Conservation (phyloP, 2,888 invertebrate species). For the Thumatha senex region DNA sequence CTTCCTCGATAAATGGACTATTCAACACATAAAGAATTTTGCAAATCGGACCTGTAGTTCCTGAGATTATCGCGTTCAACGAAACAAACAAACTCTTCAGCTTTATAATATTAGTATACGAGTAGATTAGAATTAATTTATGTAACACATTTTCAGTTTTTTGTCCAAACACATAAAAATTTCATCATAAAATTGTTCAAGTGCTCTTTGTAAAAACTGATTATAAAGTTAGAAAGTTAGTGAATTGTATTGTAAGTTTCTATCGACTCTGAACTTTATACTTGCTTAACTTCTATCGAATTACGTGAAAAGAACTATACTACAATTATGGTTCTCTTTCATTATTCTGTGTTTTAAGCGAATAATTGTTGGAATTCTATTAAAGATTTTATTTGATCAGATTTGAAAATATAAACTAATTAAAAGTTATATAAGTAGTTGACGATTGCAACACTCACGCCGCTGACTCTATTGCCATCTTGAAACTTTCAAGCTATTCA, state of each 20-base stretch:
- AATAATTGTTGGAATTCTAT: slow-evolving; percentile 13
- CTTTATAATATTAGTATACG: too few species aligned
- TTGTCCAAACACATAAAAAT: slow-evolving; percentile 3
- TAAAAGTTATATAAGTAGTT: too few species aligned
- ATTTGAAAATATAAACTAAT: not conserved
- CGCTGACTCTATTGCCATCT: too few species aligned
- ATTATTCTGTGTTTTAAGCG: slow-evolving; percentile 21
- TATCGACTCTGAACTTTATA: slow-evolving; percentile 5
- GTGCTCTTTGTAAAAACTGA: slow-evolving; percentile 26
- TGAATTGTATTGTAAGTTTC: slow-evolving; percentile 31
- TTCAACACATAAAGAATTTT: too few species aligned
- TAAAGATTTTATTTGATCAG: not conserved
- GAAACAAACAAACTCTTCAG: too few species aligned
- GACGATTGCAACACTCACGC: too few species aligned
- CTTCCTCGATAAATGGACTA: too few species aligned
- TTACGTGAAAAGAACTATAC: not conserved
- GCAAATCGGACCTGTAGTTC: too few species aligned
- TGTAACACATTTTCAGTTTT: not conserved
- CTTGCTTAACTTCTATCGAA: not conserved
- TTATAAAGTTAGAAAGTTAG: slow-evolving; percentile 18
- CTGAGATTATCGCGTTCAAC: too few species aligned
- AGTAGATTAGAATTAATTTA: not conserved
- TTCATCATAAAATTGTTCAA: slow-evolving; percentile 17
- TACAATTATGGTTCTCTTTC: not conserved
- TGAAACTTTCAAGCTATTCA: too few species aligned